A percentile compares a stretch with the other conserved stretches of the same genome.
Conservation (phyloP, 2,888 invertebrate genomes). For the Oxycera nigricornis region DNA sequence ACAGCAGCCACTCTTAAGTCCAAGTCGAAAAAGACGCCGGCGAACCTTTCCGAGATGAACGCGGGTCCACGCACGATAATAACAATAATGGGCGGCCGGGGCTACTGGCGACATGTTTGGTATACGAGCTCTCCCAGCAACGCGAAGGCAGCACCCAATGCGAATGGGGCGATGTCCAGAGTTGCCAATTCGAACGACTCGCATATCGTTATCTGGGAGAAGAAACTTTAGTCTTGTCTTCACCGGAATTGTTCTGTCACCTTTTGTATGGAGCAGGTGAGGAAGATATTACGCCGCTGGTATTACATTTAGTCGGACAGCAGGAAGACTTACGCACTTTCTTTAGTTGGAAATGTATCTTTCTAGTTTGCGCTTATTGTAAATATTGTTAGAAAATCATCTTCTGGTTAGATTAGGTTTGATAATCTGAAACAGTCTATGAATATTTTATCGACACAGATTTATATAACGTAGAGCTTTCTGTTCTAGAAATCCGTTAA, state of each 20-base stretch:
- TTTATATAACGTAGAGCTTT: background rate
- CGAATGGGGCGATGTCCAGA: constrained; percentile 61
- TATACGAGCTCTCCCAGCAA: constrained; percentile 62
- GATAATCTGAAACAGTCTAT: background rate
- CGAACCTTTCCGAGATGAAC: constrained; percentile 53
- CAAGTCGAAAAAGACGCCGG: constrained; percentile 56
- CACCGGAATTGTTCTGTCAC: background rate
- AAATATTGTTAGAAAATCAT: constrained; percentile 31
- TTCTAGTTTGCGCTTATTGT: constrained; percentile 25
- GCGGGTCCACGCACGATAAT: constrained; percentile 77
- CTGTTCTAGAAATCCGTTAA: background rate
- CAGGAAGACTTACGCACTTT: background rate
- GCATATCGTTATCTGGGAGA: constrained; percentile 90
- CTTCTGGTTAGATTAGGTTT: background rate
- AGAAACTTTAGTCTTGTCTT: constrained; percentile 69
- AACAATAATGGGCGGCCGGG: constrained; percentile 86
- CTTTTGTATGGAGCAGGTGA: background rate
- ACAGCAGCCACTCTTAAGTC: constrained; percentile 58
- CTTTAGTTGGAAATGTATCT: background rate
- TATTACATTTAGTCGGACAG: background rate
- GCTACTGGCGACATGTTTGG: constrained; percentile 83
- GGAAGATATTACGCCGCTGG: background rate
- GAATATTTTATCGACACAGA: background rate
- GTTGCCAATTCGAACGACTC: constrained; percentile 85
- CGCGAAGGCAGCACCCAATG: constrained; percentile 32